Conservation (phyloP, 2,797 vertebrate species). For the Graptemys geographica region DNA sequence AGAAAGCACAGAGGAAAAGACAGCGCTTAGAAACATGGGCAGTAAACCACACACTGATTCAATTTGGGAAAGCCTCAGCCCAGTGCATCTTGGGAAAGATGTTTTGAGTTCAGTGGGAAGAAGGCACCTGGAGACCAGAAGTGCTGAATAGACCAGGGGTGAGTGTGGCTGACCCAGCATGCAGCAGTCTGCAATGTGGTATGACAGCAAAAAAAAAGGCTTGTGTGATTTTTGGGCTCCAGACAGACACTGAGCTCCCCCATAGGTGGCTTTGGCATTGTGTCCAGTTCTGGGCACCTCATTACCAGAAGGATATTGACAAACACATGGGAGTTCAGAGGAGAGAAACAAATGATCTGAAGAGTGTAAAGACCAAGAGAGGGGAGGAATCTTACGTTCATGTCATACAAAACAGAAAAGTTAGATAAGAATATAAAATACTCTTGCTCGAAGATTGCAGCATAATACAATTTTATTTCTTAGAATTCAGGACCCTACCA, state of each 20-base stretch:
- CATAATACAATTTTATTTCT: neutral
- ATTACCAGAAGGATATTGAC: too few species aligned
- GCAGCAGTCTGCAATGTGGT: neutral
- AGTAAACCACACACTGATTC: neutral
- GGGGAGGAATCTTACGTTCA: neutral
- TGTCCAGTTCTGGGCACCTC: too few species aligned
- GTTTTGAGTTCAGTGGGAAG: neutral
- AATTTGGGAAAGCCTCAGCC: neutral
- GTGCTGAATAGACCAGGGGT: neutral
- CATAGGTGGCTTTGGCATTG: neutral
- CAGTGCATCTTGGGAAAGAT: neutral
- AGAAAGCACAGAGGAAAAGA: neutral
- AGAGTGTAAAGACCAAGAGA: neutral
- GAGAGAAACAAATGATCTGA: neutral
- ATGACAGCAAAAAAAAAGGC: neutral
- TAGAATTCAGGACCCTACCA: neutral
- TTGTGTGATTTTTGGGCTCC: neutral
- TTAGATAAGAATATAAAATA: neutral
- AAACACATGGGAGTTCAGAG: too few species aligned
- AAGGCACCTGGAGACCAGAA: neutral
- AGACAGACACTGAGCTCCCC: neutral
- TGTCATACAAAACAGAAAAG: neutral
- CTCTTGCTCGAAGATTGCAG: neutral
- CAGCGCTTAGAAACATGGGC: neutral
- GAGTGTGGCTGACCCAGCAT: neutral